Percentiles rank a stretch among this genome's conserved stretches.
Conservation (phyloP, 2,113 vertebrate genomes). For the Prolemur simus region DNA sequence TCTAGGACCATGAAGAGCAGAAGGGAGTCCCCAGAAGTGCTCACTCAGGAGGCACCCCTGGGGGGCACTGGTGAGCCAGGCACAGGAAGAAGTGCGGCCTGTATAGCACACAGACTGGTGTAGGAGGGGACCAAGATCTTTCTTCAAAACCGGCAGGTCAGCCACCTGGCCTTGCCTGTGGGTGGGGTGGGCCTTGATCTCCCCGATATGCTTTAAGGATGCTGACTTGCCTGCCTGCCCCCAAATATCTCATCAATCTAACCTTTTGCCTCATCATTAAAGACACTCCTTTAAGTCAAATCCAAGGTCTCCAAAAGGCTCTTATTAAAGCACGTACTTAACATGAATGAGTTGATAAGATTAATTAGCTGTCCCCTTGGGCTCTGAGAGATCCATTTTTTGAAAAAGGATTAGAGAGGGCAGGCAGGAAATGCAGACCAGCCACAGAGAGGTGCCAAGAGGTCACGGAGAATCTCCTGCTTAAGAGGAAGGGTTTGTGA, state of each 20-base stretch:
- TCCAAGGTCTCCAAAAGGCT: not conserved
- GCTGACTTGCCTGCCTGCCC: not conserved
- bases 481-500: not conserved
- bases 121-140: not conserved
- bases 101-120: accelerated
- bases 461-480: not conserved
- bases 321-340: not conserved
- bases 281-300: conserved; percentile 32
- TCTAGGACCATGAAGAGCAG: not conserved
- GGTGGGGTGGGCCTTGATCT: not conserved
- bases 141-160: not conserved
- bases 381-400: not conserved
- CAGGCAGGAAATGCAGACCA: not conserved
- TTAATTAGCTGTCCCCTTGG: not conserved
- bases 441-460: not conserved
- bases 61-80: conserved; percentile 7
- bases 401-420: not conserved
- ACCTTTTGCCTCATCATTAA: not conserved
- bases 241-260: not conserved
- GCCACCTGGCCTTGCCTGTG: not conserved
- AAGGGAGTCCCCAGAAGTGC: no score
- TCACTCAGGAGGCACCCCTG: not conserved
- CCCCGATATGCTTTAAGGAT: not conserved
- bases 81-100: accelerated
- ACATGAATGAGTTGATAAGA: not conserved